A percentile compares a stretch with the other conserved stretches of the same genome.
These are phyloP conservation scores for Macroramphosus scolopax DNA, from an alignment of 2,797 vertebrate species.

Conservation along the genomic window DNA sequence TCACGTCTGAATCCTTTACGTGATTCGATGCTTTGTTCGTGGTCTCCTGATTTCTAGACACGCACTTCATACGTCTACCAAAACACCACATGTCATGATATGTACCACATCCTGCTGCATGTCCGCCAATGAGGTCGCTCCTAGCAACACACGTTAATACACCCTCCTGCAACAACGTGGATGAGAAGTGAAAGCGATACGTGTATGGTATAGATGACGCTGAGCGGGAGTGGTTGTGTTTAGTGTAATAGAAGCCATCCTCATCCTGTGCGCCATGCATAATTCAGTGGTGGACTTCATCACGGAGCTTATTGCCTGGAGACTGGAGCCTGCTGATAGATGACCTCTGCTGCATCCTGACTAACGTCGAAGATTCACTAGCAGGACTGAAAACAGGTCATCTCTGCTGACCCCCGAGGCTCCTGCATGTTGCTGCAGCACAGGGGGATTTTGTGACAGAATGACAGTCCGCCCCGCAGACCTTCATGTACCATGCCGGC, in stretches of 20 bases:
- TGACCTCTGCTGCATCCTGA: constrained; percentile 54
- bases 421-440: constrained; percentile 21
- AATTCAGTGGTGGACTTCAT: constrained; percentile 55
- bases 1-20: background rate
- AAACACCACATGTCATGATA: constrained; percentile 4
- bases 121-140: constrained; percentile 15
- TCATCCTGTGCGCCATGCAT: constrained; percentile 50
- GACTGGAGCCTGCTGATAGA: constrained; percentile 45
- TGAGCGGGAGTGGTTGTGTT: constrained; percentile 10
- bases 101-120: constrained; percentile 4
- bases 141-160: constrained; percentile 13
- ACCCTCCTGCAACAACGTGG: constrained; percentile 1
- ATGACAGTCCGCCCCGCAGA: constrained; percentile 16
- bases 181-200: constrained; percentile 17
- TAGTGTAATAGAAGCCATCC: constrained; percentile 40
- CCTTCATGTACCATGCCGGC: constrained; percentile 13
- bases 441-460: constrained; percentile 23
- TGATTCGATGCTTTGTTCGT: background rate
- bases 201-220: constrained; percentile 6
- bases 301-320: constrained; percentile 47
- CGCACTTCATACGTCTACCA: constrained; percentile 1
- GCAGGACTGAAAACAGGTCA: constrained; percentile 42
- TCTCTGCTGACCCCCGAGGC: constrained; percentile 38
- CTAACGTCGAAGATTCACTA: constrained; percentile 48
- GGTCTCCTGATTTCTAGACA: constrained; percentile 14